A percentile compares a stretch with the other conserved stretches of the same genome.
These are phyloP conservation scores for Scarus forsteni DNA, from an alignment of 2,797 vertebrate species.

Conservation along the genomic window DNA sequence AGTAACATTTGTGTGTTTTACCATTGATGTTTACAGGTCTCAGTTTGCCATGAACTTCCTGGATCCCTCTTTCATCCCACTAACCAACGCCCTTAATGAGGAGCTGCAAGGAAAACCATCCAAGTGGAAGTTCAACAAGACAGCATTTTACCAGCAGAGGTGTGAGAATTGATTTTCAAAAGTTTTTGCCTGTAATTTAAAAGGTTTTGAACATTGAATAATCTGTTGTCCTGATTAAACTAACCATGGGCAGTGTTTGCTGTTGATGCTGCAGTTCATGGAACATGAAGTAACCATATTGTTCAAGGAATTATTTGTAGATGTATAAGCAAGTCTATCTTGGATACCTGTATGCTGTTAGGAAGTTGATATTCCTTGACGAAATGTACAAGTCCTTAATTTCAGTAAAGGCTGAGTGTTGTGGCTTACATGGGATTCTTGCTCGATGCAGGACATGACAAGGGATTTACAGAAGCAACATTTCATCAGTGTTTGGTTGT, in stretches of 20 bases:
- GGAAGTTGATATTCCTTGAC: neutral
- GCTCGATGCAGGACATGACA: neutral
- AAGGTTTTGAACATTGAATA: neutral
- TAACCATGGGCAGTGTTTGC: neutral
- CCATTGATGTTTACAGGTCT: slow-evolving; percentile 84
- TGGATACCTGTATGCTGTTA: neutral
- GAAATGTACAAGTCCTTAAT: neutral
- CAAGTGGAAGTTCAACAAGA: slow-evolving; percentile 96
- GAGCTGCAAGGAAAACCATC: slow-evolving; percentile 93
- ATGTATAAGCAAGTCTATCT: neutral
- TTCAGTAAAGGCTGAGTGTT: no score
- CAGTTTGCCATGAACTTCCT: slow-evolving; percentile 98
- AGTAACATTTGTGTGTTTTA: neutral
- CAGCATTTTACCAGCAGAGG: slow-evolving; percentile 93
- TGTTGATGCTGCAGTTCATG: no score
- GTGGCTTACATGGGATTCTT: neutral
- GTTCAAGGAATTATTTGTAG: neutral
- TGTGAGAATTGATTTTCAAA: slow-evolving; percentile 50
- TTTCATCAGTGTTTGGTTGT: neutral
- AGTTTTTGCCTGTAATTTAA: neutral
- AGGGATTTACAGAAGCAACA: neutral
- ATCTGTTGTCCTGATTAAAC: neutral
- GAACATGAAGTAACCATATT: neutral
- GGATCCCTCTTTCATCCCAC: slow-evolving; percentile 94
- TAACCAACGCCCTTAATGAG: slow-evolving; percentile 93